Base-by-base conservation (phyloP, 2,888 invertebrate genomes). In the Ectobius pallidus region DNA sequence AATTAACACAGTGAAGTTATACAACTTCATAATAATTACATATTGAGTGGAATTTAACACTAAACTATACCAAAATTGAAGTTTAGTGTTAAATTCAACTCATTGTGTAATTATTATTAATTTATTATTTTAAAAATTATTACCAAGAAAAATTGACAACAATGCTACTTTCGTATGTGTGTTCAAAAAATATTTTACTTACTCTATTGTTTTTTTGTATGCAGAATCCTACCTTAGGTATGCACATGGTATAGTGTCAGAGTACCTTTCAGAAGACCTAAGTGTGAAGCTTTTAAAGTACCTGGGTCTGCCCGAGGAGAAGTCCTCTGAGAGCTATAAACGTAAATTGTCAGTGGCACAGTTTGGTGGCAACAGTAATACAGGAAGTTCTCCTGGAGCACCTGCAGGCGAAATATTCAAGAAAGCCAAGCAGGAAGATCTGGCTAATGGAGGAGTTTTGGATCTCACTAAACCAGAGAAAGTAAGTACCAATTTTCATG, bases 191-290 rank as follows among this genome's bases (percentile, higher is more conserved):
- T n/a, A n/a, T n/a, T n/a, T n/a, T n/a, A n/a, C n/a, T n/a, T n/a
- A 39, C 14, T 39, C 14, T 52, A 7, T 25, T n/a, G n/a, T 11
- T 20, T 2, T 69, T 25, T 44, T 25, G 6, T 63, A 6, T 25
- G 32, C 82, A 90, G 90, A 90, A 78, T 85, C 86, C 65, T 91
- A 90, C 80, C 79, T 91, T 55, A 88, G 88, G 79, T 92, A 92
- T 85, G 92, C 94, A 0, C 89, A 90, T 81, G 94, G 93, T 14
- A 90, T 94, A 75, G 85, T 95, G 61, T 91, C 92, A 0, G 92
- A 93, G 78, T 95, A 95, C 81, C 84, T 95, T 34, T 86, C 90
- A 79, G 88, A 90, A 58, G 90, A 91, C 76, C 81, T 94, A 69
- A 86, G 88, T 70, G 86, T 87, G 71, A 87, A 88, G 78, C 84